Evolutionary conservation across 2,888 invertebrate genomes (phyloP).

Genomic region (Ramazzottius varieornatus): DNA sequence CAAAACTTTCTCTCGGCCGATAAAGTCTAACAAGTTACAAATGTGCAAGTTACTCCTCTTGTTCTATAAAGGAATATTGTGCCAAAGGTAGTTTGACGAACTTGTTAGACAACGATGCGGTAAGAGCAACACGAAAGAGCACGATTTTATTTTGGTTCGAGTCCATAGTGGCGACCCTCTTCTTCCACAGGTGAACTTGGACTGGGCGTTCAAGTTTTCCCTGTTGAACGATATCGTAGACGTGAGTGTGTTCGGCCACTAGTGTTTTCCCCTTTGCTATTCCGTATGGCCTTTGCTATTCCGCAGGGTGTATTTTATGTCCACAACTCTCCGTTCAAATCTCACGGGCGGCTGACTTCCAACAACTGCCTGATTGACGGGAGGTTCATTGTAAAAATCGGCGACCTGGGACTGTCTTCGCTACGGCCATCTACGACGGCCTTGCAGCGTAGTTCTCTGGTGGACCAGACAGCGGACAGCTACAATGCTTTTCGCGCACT

Average conservation of each 20-base stretch:
- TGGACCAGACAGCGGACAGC: neutral
- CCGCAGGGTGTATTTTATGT: constrained; percentile 15
- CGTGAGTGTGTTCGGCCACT: neutral
- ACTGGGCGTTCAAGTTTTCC: constrained; percentile 2
- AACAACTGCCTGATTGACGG: constrained; percentile 17
- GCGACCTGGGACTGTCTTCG: constrained; percentile 14
- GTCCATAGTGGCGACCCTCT: neutral
- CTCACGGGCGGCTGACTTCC: constrained; percentile 16
- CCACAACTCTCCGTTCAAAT: constrained; percentile 12
- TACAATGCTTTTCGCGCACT: constrained; percentile 4
- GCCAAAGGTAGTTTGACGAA: neutral
- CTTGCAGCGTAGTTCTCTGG: neutral
- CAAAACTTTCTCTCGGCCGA: too few species aligned
- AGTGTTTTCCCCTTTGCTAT: too few species aligned
- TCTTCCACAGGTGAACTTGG: neutral
- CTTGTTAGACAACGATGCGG: neutral
- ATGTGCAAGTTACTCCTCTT: too few species aligned
- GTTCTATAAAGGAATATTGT: neutral
- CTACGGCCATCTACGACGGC: neutral
- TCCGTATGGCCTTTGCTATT: too few species aligned
- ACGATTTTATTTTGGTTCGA: too few species aligned
- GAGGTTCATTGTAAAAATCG: constrained; percentile 17
- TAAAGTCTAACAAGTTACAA: too few species aligned
- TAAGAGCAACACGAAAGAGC: too few species aligned
- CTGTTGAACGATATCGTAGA: neutral